These are phyloP conservation scores for Argentina silus DNA, from an alignment of 2,797 vertebrate genomes.

Conservation along the genomic window DNA sequence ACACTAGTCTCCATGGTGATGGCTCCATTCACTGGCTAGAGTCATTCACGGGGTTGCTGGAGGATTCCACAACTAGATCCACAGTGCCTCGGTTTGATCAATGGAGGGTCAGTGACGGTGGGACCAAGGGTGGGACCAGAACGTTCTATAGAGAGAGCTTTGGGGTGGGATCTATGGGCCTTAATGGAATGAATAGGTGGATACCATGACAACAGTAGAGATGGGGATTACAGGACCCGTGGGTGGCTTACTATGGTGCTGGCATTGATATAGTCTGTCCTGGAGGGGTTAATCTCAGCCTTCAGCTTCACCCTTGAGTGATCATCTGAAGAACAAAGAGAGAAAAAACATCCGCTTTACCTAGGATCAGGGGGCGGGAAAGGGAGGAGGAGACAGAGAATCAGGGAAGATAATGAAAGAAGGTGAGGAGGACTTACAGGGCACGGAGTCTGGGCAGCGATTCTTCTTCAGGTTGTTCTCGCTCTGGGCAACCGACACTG, in stretches of 20 bases:
- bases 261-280: slow-evolving; percentile 95
- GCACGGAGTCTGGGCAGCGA: slow-evolving; percentile 87
- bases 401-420: neutral
- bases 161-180: neutral
- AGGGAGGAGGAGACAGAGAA: neutral
- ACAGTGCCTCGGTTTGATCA: slow-evolving; percentile 34
- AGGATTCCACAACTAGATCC: slow-evolving; percentile 36
- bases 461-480: slow-evolving; percentile 92
- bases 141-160: neutral
- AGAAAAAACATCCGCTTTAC: neutral
- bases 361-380: neutral
- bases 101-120: slow-evolving; percentile 17
- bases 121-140: neutral
- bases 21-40: neutral
- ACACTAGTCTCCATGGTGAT: slow-evolving; percentile 35
- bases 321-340: slow-evolving; percentile 81
- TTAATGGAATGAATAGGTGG: neutral
- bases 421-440: slow-evolving; percentile 82
- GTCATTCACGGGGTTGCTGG: neutral
- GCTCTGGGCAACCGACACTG: slow-evolving; percentile 81
- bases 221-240: slow-evolving; percentile 16
- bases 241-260: slow-evolving; percentile 89
- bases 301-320: slow-evolving; percentile 93
- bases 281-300: slow-evolving; percentile 88
- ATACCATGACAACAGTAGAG: slow-evolving; percentile 34